Base-by-base conservation (phyloP, 1,140 invertebrate species). In the Aplysia californica region DNA sequence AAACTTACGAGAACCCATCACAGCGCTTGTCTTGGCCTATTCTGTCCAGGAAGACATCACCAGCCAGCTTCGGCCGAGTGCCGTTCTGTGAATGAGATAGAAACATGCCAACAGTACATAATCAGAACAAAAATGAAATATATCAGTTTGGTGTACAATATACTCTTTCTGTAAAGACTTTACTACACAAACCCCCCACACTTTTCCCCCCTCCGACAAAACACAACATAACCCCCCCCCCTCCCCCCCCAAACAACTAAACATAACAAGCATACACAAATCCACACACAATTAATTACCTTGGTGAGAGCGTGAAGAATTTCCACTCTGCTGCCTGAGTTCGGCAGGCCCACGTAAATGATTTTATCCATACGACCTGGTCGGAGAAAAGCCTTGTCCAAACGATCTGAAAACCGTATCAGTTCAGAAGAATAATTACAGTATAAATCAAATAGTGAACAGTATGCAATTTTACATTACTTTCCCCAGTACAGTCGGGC, bases 321-420 rank as follows among this genome's bases (percentile, higher is more conserved):
- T 77, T 98, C 97, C 0, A 92, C 90, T 79, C 97, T 92, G 85
- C 98, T 97, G 36, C 92, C 87, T 18, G 92, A 87, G 31, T 91
- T 92, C 1, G 98, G 98, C 80, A 99, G 91, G 26, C 96, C 97
- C 3, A 99, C 96, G 90, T 96, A 99, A 23, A 99, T 91, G 61
- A 96, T 94, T 88, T 97, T 97, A 87, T 98, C 98, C 64, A 99
- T 91, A 82, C 98, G 92, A n/a, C 98, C 98, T 0, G 98, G 97
- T 87, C 98, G 92, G 64, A 99, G 89, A 64, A 99, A 94, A 0
- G 98, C 98, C 3, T 96, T 95, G 91, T 99, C 98, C 76, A 99
- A 94, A 6, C 99, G 98, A 86, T 99, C 98, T 61, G 79, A 18
- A 26, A 61, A 61, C 18, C 58, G 26, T 15, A n/a, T n/a, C 15